A percentile compares a stretch with the other conserved stretches of the same genome.
phyloP scores from a whole-genome alignment of 2,888 invertebrate species.

The Pristionchus mayeri region DNA sequence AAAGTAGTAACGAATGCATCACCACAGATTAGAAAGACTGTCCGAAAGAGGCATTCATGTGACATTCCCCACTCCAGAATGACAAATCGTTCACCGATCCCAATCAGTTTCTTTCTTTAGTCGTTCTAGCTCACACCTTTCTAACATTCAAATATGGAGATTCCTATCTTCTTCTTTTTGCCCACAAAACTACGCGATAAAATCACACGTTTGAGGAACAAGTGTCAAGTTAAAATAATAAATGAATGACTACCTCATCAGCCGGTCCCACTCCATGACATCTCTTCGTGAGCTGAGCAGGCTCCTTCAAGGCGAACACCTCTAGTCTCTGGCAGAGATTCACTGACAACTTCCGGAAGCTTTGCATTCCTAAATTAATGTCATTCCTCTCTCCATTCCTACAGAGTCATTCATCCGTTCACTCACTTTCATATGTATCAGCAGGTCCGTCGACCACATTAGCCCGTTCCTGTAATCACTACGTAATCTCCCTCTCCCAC shows the following conservation, averaged over 20 bases:
- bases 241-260: conserved; percentile 5
- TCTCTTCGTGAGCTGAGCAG: conserved; percentile 23
- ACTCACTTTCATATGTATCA: conserved; percentile 27
- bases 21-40: no score
- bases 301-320: conserved; percentile 17
- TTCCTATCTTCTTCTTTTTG: conserved; percentile 20
- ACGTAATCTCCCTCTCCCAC: no score
- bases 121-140: conserved; percentile 29
- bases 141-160: conserved; percentile 30
- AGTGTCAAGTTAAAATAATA: conserved; percentile 3
- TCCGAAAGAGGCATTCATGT: conserved; percentile 3
- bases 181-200: not conserved
- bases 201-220: conserved; percentile 4
- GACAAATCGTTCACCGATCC: conserved; percentile 33
- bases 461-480: no score
- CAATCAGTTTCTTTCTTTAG: conserved; percentile 36
- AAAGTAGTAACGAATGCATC: no score
- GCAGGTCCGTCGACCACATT: not conserved
- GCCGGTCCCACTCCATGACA: conserved; percentile 46
- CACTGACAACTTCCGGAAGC: conserved; percentile 24
- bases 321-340: not conserved
- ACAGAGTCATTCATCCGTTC: no score
- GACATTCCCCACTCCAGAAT: conserved; percentile 4
- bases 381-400: not conserved
- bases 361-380: not conserved